Base-by-base conservation (phyloP, 1,140 invertebrate genomes). In the Lerema accius region DNA sequence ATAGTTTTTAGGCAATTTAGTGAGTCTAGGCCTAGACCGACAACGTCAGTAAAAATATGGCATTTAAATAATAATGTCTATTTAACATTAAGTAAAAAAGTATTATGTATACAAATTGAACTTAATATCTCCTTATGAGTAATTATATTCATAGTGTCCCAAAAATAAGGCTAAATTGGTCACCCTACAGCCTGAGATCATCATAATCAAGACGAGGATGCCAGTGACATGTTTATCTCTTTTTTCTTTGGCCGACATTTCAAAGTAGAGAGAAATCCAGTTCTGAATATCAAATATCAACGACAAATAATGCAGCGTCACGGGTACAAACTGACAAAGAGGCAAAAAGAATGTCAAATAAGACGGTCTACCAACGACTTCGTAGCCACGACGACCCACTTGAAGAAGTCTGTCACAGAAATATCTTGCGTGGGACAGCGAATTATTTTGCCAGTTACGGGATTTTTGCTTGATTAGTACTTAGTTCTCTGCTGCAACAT, bases 171-270 rank as follows among this genome's bases (percentile, higher is more conserved):
- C 1, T 1, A 32, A 1, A 32, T 9, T 32, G 28, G 28, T 32
- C 1, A 32, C 28, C 28, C 28, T 32, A 32, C 28, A 32, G 28
- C 1, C 28, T 9, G 9, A 32, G 28, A 32, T 32, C 45, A 48
- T 48, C 17, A 48, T 28, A 28, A 48, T 4, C 23, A 48, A 48
- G 45, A 15, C 45, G 45, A 48, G 45, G 23, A 48, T 48, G 45
- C 45, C 5, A 48, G 19, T 48, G 45, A 48, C 45, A 48, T 48
- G 45, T 48, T 48, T 48, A 48, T 48, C 45, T 45, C 19, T 26
- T 48, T 46, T 48, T 28, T 28, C 45, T 48, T 48, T 48, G 15
- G 1, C 16, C 16, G 32, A 39, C 32, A 37, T 51, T 51, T 51
- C 17, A 26, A 48, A 48, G 45, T 28, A 28, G 19, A 48, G 7